Evolutionary conservation across 2,797 vertebrate species (phyloP).

Genomic region (Tadarida brasiliensis): DNA sequence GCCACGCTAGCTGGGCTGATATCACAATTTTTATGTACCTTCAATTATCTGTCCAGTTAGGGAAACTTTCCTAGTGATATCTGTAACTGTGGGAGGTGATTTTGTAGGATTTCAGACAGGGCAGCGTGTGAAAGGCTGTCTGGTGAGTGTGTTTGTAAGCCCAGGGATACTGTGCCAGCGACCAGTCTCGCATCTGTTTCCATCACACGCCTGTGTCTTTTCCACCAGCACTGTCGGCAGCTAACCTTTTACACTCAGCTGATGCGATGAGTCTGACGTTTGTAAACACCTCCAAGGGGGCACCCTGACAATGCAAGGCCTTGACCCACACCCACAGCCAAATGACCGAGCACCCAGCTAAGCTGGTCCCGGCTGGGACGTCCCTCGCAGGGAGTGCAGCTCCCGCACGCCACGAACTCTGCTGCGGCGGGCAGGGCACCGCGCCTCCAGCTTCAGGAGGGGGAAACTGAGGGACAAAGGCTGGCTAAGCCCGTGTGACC

Average conservation of each 20-base stretch:
- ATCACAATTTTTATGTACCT: background rate
- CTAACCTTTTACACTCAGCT: background rate
- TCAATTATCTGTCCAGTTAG: background rate
- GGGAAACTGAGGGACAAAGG: background rate
- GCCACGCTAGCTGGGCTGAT: no score
- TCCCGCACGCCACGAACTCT: no score
- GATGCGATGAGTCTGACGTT: background rate
- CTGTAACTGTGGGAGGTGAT: background rate
- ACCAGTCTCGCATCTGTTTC: background rate
- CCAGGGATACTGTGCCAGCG: rapidly evolving
- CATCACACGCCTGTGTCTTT: background rate
- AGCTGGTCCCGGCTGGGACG: background rate
- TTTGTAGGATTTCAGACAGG: background rate
- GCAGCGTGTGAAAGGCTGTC: background rate
- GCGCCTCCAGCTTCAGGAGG: background rate
- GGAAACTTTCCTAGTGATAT: background rate
- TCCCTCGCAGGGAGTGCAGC: rapidly evolving
- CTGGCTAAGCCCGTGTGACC: background rate
- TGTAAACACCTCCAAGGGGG: background rate
- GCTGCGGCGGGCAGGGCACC: rapidly evolving
- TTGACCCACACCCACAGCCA: background rate
- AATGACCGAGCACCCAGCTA: background rate
- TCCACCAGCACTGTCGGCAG: background rate
- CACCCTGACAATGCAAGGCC: background rate
- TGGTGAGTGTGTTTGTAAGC: background rate